Evolutionary conservation across 2,113 vertebrate genomes (phyloP).

Genomic region (Saimiri boliviensis): DNA sequence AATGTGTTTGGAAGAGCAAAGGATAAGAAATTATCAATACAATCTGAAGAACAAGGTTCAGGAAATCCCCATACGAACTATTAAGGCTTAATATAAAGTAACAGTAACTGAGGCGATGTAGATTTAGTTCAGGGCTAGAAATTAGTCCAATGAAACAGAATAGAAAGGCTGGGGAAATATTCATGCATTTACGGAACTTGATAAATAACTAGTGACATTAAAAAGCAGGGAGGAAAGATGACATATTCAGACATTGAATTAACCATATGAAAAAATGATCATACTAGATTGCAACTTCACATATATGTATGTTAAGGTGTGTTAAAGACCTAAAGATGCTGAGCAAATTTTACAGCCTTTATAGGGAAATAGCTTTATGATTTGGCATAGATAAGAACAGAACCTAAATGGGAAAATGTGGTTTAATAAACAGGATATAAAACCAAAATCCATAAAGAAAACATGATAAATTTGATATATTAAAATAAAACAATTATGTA

Average conservation of each 20-base stretch:
- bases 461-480: constrained; percentile 15
- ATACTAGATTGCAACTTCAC: background rate
- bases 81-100: constrained; percentile 27
- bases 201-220: background rate
- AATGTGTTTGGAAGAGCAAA: background rate
- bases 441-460: background rate
- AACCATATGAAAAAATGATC: constrained; percentile 15
- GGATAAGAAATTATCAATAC: background rate
- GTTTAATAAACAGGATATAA: background rate
- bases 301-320: background rate
- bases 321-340: background rate
- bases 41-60: background rate
- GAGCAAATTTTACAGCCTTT: background rate
- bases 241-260: background rate
- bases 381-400: background rate
- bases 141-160: background rate
- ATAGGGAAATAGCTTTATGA: background rate
- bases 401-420: background rate
- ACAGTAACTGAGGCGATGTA: background rate
- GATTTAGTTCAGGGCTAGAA: constrained; percentile 16
- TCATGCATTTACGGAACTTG: background rate
- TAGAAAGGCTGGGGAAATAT: background rate
- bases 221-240: background rate
- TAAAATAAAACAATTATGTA: background rate
- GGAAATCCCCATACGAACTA: background rate